Evolutionary conservation across 1,140 invertebrate genomes (phyloP), one percentile per base, ranked within the genome.

Genomic region (Lordiphosa stackelbergi): DNA sequence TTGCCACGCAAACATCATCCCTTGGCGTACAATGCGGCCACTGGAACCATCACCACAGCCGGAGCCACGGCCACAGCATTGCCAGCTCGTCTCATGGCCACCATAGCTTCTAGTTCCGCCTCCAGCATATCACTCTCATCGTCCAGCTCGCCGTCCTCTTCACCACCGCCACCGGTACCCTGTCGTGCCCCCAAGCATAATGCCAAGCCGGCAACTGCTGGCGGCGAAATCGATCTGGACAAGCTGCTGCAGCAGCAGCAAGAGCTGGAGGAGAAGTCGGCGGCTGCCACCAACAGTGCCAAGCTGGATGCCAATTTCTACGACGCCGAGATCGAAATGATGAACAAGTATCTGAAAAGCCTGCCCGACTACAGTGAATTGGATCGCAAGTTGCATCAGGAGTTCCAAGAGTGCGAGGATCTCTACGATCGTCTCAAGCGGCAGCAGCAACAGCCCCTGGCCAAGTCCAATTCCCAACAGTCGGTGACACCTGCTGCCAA

Each of bases 341-440:
- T 88, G 87, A 88, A 87, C 54, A 87, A 86, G 61, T 88, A 88
- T 72, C 54, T 88, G 4, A 88, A 87, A 51, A 88, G 86, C 60
- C 22, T 88, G 47, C 87, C 87, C 45, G 87, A 88, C 58, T 88
- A 88, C 49, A 86, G 81, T 37, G 86, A 88, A 53, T 35, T 88
- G 38, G 85, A 88, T 55, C 71, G 84, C 2, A 88, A 87, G 45
- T 55, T 88, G 47, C 85, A 85, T 45, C 65, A 88, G 46, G 86
- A 88, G 72, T 87, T 87, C 41, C 66, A 87, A 55, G 86, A 88
- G 52, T 88, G 86, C 41, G 86, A 88, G 11, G 86, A 86, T 59
- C 71, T 88, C 7, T 88, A 86, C 40, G 86, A 88, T 62, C 79
- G 65, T 3, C 57, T 85, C 0, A 86, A 85, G 57, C 81, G 73